Conservation (phyloP, 2,797 vertebrate species). For the Sebastes miniatus region DNA sequence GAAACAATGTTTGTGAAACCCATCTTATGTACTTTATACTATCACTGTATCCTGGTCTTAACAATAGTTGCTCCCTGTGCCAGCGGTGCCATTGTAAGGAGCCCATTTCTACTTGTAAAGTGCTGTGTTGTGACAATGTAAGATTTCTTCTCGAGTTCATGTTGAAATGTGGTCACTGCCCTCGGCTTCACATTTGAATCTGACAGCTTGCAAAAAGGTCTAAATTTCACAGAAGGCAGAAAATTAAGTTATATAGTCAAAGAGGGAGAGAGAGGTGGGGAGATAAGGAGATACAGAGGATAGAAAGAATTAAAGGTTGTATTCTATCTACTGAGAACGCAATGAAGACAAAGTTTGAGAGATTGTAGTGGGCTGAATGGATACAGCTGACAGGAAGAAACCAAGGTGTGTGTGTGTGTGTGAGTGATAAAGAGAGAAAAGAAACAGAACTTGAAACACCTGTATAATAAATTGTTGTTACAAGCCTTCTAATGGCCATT, state of each 20-base stretch:
- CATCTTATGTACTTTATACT: background rate
- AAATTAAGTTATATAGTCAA: slow-evolving; percentile 8
- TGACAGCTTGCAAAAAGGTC: slow-evolving; percentile 6
- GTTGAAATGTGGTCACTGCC: background rate
- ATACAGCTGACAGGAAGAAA: background rate
- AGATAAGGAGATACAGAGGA: background rate
- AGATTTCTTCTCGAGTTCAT: background rate
- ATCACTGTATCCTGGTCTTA: background rate
- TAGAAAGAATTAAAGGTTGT: background rate
- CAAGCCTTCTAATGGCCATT: background rate
- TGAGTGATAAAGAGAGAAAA: background rate
- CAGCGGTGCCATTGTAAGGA: slow-evolving; percentile 15
- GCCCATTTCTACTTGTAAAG: slow-evolving; percentile 12
- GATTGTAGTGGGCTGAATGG: background rate
- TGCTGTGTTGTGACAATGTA: slow-evolving; percentile 27
- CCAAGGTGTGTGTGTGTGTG: background rate
- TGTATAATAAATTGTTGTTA: background rate
- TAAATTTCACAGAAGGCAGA: slow-evolving; percentile 18
- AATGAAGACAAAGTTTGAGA: background rate
- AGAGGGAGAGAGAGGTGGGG: background rate
- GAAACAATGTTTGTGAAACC: background rate
- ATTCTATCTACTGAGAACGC: background rate
- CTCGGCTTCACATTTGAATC: slow-evolving; percentile 18
- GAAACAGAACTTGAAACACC: background rate
- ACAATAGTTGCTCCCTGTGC: background rate